phyloP scores from a whole-genome alignment of 2,797 vertebrate genomes.

The Orientallactaga sibirica region DNA sequence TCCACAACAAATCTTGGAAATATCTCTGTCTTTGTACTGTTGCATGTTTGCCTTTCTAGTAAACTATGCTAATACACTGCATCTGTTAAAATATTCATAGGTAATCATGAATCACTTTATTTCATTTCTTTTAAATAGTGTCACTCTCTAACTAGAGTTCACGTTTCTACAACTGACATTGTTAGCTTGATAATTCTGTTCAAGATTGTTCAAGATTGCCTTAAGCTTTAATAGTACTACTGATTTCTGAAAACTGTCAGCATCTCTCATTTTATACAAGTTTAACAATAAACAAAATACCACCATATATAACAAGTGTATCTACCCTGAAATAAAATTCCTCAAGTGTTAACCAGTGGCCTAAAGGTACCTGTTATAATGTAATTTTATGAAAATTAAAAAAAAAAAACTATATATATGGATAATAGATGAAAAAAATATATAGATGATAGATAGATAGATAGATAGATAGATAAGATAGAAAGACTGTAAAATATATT shows the following conservation, averaged over 20 bases:
- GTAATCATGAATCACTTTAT: neutral
- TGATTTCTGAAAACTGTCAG: too few species aligned
- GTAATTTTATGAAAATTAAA: neutral
- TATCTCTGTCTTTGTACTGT: neutral
- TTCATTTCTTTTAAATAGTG: neutral
- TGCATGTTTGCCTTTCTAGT: neutral
- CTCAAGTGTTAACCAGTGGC: neutral
- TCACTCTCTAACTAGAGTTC: too few species aligned
- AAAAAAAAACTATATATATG: neutral
- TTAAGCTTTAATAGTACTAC: neutral
- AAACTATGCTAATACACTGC: neutral
- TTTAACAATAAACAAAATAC: neutral
- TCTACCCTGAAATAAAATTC: too few species aligned
- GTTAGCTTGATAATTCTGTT: neutral
- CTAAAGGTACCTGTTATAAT: neutral
- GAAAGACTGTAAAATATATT: too few species aligned
- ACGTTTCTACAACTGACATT: neutral
- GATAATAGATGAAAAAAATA: neutral
- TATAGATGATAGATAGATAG: fast-evolving
- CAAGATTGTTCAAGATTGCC: neutral
- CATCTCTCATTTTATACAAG: neutral
- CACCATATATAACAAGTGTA: neutral
- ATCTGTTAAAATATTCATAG: neutral
- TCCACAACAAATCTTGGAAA: neutral
- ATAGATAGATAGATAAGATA: too few species aligned